Percentiles rank a stretch among this genome's conserved stretches.
phyloP scores from a whole-genome alignment of 2,113 vertebrate genomes.

The Blennius ocellaris region DNA sequence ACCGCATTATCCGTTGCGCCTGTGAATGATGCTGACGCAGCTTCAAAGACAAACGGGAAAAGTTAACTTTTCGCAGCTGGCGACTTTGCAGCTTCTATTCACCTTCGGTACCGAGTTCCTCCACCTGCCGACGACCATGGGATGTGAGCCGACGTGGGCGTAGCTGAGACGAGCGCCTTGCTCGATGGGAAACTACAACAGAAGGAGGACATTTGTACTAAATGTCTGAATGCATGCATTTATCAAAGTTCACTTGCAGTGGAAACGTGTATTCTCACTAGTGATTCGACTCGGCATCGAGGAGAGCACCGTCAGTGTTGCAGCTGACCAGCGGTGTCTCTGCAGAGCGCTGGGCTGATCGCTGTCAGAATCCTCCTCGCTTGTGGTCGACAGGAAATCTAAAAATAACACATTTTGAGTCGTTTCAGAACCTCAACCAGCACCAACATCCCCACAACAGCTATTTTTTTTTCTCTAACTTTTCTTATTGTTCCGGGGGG shows the following conservation, averaged over 20 bases:
- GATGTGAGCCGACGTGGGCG: constrained; percentile 56
- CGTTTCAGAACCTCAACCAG: neutral
- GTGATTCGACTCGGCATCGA: constrained; percentile 70
- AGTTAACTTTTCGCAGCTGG: too few relatives aligned
- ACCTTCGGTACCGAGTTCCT: constrained; percentile 65
- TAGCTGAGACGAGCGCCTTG: neutral
- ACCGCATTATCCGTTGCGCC: neutral
- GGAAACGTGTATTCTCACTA: constrained; percentile 44
- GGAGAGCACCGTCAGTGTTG: constrained; percentile 56
- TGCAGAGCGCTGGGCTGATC: constrained; percentile 1
- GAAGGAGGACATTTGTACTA: neutral
- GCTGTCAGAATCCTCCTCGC: neutral
- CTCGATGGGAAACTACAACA: neutral
- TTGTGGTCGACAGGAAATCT: constrained; percentile 1
- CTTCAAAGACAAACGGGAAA: neutral
- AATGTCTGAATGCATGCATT: neutral
- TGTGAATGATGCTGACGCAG: neutral
- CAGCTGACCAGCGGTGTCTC: constrained; percentile 50
- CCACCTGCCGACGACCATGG: constrained; percentile 34
- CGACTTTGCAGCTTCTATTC: neutral
- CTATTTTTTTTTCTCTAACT: neutral
- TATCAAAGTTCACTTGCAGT: neutral
- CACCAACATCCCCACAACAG: neutral
- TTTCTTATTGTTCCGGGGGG: too few relatives aligned
- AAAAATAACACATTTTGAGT: neutral